phyloP scores from a whole-genome alignment of 2,797 vertebrate genomes.

The Momotus momota region DNA sequence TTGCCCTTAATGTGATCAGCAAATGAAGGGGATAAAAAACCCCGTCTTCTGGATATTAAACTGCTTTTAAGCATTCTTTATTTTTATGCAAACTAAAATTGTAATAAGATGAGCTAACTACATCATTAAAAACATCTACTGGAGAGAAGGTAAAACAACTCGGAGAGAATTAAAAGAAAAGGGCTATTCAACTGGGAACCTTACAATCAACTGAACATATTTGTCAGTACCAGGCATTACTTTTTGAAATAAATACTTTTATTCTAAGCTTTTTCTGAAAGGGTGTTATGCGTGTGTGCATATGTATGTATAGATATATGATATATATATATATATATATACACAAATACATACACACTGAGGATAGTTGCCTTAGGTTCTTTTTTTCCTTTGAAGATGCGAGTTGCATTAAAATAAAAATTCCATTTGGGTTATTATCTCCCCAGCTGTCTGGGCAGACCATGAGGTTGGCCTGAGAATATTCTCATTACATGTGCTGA shows the following conservation, averaged over 20 bases:
- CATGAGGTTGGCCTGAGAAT: conserved; percentile 71
- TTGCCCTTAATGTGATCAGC: not conserved
- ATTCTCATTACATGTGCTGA: conserved; percentile 79
- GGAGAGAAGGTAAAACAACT: not conserved
- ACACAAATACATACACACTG: not conserved
- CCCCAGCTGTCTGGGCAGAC: conserved; percentile 73
- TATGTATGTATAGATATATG: not conserved
- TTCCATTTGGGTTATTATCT: conserved; percentile 68
- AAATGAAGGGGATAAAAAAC: not conserved
- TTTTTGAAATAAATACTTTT: conserved; percentile 8
- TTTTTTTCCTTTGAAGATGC: conserved; percentile 61
- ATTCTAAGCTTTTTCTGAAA: conserved; percentile 34
- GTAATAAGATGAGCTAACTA: not conserved
- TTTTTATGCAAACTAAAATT: not conserved
- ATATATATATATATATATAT: fast-evolving
- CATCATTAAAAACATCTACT: conserved; percentile 6
- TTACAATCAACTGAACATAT: not conserved
- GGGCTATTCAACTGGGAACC: not conserved
- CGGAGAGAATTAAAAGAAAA: conserved; percentile 23
- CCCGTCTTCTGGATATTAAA: not conserved
- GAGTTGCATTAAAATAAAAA: conserved; percentile 74
- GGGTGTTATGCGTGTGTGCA: not conserved
- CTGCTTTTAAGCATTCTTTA: not conserved
- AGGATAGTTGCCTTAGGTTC: conserved; percentile 34
- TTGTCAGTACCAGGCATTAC: not conserved